Evolutionary conservation across 2,888 invertebrate species (phyloP), one percentile per base, ranked within the genome.

Genomic region (Ophraella communa): DNA sequence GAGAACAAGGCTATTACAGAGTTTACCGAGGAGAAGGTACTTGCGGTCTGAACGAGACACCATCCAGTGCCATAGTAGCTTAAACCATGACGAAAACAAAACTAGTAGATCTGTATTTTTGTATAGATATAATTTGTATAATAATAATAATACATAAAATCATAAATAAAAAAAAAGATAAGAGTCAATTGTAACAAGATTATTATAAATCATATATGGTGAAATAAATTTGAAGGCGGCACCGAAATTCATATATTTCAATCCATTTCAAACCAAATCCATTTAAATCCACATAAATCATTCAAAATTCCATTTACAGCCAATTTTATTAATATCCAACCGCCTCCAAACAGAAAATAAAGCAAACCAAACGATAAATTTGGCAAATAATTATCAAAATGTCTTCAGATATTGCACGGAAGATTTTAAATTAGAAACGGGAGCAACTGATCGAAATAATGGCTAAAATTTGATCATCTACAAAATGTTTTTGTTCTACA

Each of bases 1-100:
- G 97, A 39, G 95, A 96, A 82, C 90, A 93, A 85, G 97, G 98
- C 1, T 98, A 97, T 82, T 98, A 96, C 82, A 87, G 95, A 71
- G 91, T 98, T 61, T 98, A 91, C 82, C 87, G 98, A 64, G 98
- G 98, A 10, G 95, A 93, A 79, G 96, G 98, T 63, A 94, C 95
- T 1, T 96, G 98, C 80, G 98, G 98, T 49, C 85, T 99, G 67
- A 95, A 95, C 82, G 86, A 88, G 79, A 95, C 94, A 91, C 93
- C 95, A 18, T 91, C 95, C 59, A 95, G 95, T 66, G 92, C 96
- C 47, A 83, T 93, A 62, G 84, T 91, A 17, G 79, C 61, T 49
- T 80, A 75, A 76, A 27, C 10, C 27, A 30, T 10, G 11, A 30
- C 14, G 14, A 39, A 17, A 39, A 39, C n/a, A 14, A 39, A 39